A percentile compares a stretch with the other conserved stretches of the same genome.
Conservation (phyloP, 1,140 invertebrate genomes). For the Lutraria rhynchaena region DNA sequence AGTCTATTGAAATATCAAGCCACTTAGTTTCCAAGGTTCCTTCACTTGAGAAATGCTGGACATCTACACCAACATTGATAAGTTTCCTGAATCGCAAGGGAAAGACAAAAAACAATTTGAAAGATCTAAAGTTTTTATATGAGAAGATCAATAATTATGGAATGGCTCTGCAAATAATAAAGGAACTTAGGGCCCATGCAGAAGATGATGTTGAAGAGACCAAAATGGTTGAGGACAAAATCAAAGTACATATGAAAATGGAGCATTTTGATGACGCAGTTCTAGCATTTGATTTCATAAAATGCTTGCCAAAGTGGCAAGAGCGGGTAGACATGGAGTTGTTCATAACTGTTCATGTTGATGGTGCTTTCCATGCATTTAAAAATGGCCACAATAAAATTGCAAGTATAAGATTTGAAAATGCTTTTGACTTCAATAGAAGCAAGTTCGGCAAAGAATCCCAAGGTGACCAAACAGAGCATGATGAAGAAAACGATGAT, state of each 20-base stretch:
- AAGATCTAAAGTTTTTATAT: slow-evolving; percentile 17
- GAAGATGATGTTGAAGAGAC: background rate
- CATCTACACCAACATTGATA: slow-evolving; percentile 5
- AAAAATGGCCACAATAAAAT: background rate
- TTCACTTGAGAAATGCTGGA: slow-evolving; percentile 32
- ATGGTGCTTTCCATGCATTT: background rate
- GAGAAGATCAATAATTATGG: slow-evolving; percentile 30
- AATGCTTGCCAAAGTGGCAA: background rate
- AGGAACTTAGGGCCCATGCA: background rate
- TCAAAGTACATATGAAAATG: background rate
- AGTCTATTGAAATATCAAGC: slow-evolving; percentile 40
- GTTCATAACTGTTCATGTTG: background rate
- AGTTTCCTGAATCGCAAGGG: background rate
- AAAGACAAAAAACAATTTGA: slow-evolving; percentile 14
- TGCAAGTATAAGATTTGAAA: background rate
- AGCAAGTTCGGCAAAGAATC: background rate
- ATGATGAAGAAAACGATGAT: background rate
- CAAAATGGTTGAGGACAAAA: background rate
- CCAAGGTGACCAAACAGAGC: background rate
- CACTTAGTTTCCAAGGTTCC: slow-evolving; percentile 31
- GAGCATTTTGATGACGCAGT: background rate
- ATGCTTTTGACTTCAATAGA: background rate
- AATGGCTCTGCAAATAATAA: background rate
- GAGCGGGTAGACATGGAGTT: background rate
- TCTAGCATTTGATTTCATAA: background rate